Base-by-base conservation (phyloP, 2,888 invertebrate species). In the Orchesella flavescens region DNA sequence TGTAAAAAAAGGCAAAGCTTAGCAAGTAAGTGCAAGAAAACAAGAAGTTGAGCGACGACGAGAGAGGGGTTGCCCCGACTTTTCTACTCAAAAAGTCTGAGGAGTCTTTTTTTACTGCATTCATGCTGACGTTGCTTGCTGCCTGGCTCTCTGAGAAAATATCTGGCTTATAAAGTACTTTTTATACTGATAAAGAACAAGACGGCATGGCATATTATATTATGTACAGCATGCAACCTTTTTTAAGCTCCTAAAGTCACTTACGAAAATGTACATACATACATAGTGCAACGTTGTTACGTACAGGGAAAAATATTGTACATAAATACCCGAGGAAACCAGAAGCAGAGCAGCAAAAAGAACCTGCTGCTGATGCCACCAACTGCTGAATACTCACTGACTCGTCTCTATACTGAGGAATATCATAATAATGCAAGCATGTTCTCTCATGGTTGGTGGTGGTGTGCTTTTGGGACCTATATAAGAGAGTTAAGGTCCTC, bases 161-260 rank as follows among this genome's bases (percentile, higher is more conserved):
- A n/a, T 53, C 53, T 53, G 53, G 53, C 53, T n/a, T 53, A 63
- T 63, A 63, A 19, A 19, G 17, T n/a, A 53, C 53, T 13, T 53
- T 53, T n/a, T 53, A 53, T 53, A n/a, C 53, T n/a, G 2, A 59
- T 17, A 19, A 59, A 17, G 21, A 7, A 34, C 12, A 44, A 19
- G 15, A 68, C 21, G 57, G 61, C 71, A 69, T 69, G n/a, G 23
- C 72, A n/a, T n/a, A n/a, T n/a, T n/a, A n/a, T n/a, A n/a, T n/a
- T n/a, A n/a, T n/a, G n/a, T n/a, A n/a, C n/a, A n/a, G n/a, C n/a
- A 73, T 73, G 73, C 73, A 73, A 59, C 59, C 73, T 73, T 73
- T 57, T 34, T 34, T 34, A 34, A 34, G 34, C 34, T 34, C 34
- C 34, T 7, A 73, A 63, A 66, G 19, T 15, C 21, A 59, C 66